phyloP scores from a whole-genome alignment of 2,888 invertebrate genomes.

The Eurytoma californica region DNA sequence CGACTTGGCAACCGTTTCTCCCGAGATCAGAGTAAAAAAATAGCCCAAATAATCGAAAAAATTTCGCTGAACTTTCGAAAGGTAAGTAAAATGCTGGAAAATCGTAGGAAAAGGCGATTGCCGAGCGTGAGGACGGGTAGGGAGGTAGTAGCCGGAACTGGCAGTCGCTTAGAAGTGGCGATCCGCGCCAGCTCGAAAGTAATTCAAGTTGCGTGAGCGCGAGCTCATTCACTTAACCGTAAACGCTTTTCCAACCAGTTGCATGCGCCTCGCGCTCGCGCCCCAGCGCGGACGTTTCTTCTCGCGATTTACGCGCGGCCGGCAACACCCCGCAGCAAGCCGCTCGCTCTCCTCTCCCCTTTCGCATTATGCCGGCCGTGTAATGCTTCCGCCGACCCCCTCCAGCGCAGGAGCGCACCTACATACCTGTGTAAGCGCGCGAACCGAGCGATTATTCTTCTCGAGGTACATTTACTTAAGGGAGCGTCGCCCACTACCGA shows the following conservation, averaged over 20 bases:
- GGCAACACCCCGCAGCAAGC: neutral
- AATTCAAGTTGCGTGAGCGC: conserved; percentile 54
- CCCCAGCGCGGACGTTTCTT: conserved; percentile 10
- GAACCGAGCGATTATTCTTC: conserved; percentile 37
- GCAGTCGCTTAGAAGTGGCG: conserved; percentile 14
- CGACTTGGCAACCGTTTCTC: too few relatives aligned
- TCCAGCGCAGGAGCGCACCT: neutral
- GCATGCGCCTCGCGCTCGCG: conserved; percentile 15
- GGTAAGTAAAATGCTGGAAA: too few relatives aligned
- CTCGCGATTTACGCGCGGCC: conserved; percentile 33
- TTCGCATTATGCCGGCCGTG: neutral
- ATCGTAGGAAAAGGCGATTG: neutral
- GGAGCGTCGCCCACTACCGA: too few relatives aligned
- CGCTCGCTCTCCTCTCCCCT: conserved; percentile 1
- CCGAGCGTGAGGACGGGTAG: neutral
- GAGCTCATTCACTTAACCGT: conserved; percentile 52
- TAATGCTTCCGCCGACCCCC: conserved; percentile 6
- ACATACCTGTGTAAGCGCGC: conserved; percentile 11
- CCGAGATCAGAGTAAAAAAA: too few relatives aligned
- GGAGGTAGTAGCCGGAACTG: neutral
- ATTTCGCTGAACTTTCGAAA: too few relatives aligned
- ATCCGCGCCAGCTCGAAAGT: conserved; percentile 44
- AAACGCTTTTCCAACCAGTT: conserved; percentile 56
- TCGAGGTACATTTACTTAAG: neutral
- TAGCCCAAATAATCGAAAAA: too few relatives aligned